Evolutionary conservation across 2,888 invertebrate genomes (phyloP), one percentile per base, ranked within the genome.

Genomic region (Phorcus lineatus): DNA sequence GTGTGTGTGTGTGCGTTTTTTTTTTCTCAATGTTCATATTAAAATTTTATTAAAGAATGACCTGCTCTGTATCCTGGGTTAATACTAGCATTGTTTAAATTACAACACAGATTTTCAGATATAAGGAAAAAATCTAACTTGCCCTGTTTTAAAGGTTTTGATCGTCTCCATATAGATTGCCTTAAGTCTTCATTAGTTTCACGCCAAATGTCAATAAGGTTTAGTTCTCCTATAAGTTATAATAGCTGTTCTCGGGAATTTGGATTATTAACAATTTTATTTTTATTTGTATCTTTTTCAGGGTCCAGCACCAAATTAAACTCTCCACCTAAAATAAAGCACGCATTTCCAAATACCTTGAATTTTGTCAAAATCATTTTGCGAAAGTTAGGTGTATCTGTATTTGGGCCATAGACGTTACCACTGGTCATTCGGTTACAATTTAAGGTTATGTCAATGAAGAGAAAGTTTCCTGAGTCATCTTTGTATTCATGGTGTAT

Each of bases 1-100:
- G 40, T 1, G 28, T 67, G 2, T 54, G 57, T 77, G 24, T 54
- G 0, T 9, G n/a, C n/a, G n/a, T n/a, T n/a, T n/a, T n/a, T n/a
- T 28, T 62, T 47, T 22, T 62, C 16, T 75, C 74, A 22, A 74
- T 24, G 24, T 79, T 31, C 19, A 79, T 17, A 24, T 36, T 16
- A 54, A 79, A 22, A 24, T n/a, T 55, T 36, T 28, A 79, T 74
- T 28, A 28, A 13, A 0, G 67, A 80, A 22, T 80, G 76, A 24
- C 76, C 76, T 31, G 77, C 54, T 55, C 74, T 66, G 36, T 80
- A 80, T 11, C 80, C 55, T 54, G 77, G 36, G n/a, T 80, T 77
- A 22, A 22, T 17, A 78, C 9, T 11, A 9, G 16, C 17, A 11
- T 47, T 6, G 47, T 1, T 11, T 9, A 47, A 4, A 13, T 47